Conservation (phyloP, 1,140 invertebrate species). For the Dendrolimus punctatus region DNA sequence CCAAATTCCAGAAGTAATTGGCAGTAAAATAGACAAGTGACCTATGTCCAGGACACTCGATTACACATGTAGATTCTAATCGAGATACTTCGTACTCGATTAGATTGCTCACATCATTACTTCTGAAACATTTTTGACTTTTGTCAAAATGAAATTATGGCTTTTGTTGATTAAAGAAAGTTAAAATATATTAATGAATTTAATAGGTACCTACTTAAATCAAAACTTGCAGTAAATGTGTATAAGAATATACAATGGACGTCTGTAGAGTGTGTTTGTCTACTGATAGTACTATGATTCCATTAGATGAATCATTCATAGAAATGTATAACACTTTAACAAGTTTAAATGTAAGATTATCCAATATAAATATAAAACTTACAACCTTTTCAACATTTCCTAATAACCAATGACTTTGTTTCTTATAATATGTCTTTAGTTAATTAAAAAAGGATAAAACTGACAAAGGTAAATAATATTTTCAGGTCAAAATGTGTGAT, state of each 20-base stretch:
- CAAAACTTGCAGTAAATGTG: too few species aligned
- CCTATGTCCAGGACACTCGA: too few species aligned
- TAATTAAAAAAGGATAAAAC: too few species aligned
- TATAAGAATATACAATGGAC: constrained; percentile 10
- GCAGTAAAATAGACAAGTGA: too few species aligned
- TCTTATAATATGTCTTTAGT: too few species aligned
- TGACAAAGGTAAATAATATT: background rate
- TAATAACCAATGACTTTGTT: background rate
- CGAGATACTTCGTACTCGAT: too few species aligned
- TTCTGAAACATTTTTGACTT: too few species aligned
- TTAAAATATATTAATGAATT: background rate
- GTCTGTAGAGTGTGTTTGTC: constrained; percentile 44
- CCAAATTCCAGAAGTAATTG: too few species aligned
- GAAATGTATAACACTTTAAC: constrained; percentile 41
- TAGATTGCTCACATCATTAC: too few species aligned
- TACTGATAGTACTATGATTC: constrained; percentile 19
- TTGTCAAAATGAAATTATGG: too few species aligned
- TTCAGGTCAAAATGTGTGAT: constrained; percentile 32
- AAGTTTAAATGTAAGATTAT: constrained; percentile 34
- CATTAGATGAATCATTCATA: constrained; percentile 33
- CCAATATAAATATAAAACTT: background rate
- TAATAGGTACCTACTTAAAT: background rate
- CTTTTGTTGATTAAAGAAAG: too few species aligned
- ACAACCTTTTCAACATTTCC: constrained; percentile 5
- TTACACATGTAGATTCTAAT: too few species aligned